phyloP scores from a whole-genome alignment of 2,888 invertebrate species.

The Brassicogethes aeneus region DNA sequence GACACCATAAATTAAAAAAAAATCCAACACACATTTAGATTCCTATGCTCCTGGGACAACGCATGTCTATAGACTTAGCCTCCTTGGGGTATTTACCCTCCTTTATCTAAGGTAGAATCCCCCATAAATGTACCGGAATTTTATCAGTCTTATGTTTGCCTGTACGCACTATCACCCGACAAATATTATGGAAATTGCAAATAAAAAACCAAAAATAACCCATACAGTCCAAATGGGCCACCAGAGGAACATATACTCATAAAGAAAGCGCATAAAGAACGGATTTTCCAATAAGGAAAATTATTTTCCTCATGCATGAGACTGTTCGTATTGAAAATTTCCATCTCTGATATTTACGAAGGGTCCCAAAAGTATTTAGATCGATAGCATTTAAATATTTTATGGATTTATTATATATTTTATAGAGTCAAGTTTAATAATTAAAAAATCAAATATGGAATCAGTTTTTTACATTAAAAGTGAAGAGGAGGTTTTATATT shows the following conservation, averaged over 20 bases:
- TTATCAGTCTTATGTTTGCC: conserved; percentile 15
- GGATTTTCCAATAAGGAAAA: conserved; percentile 1
- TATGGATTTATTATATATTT: no score
- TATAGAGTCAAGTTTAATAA: no score
- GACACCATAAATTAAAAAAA: conserved; percentile 24
- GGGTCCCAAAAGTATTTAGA: background rate
- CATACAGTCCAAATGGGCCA: conserved; percentile 10
- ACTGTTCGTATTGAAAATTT: background rate
- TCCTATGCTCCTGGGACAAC: conserved; percentile 16
- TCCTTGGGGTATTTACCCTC: conserved; percentile 23
- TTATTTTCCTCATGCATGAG: background rate
- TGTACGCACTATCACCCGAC: conserved; percentile 10
- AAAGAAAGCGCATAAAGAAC: conserved; percentile 2
- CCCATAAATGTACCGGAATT: conserved; percentile 22
- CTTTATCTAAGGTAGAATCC: conserved; percentile 17
- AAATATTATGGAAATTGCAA: conserved; percentile 13
- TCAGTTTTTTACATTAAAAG: no score
- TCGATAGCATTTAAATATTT: background rate
- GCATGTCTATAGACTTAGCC: conserved; percentile 15
- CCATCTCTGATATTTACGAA: background rate
- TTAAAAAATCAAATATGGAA: no score
- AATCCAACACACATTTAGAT: conserved; percentile 20
- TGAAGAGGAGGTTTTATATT: no score
- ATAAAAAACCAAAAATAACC: conserved; percentile 14
- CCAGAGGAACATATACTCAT: conserved; percentile 10